Evolutionary conservation across 2,888 invertebrate genomes (phyloP).

Genomic region (Hoplodrina blanda): DNA sequence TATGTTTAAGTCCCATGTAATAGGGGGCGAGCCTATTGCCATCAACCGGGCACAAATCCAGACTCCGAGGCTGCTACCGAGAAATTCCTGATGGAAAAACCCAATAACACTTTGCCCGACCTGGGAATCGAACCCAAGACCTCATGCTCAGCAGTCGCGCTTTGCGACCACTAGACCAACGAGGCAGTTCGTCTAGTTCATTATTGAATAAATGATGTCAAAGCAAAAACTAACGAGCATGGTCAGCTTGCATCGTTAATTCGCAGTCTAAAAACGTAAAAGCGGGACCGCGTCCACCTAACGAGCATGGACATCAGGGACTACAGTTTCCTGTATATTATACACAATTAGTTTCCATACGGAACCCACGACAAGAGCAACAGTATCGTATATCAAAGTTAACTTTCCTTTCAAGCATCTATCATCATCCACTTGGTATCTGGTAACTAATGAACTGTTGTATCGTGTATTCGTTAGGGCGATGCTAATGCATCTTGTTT

Average conservation of each 20-base stretch:
- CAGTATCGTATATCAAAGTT: slow-evolving; percentile 42
- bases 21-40: too few species aligned
- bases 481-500: neutral
- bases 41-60: too few species aligned
- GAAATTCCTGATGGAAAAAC: too few species aligned
- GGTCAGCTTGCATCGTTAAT: slow-evolving; percentile 14
- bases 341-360: slow-evolving; percentile 10
- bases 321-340: slow-evolving; percentile 1
- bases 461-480: neutral
- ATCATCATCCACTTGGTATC: slow-evolving; percentile 1
- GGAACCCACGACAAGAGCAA: slow-evolving; percentile 7
- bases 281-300: slow-evolving; percentile 1
- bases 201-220: neutral
- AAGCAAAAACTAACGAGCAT: slow-evolving; percentile 22
- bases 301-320: slow-evolving; percentile 31
- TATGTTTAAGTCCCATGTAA: too few species aligned
- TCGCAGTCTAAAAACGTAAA: slow-evolving; percentile 23
- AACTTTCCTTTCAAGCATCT: neutral
- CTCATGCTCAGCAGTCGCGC: too few species aligned
- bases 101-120: too few species aligned
- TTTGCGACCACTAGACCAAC: too few species aligned
- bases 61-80: too few species aligned
- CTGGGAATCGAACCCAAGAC: too few species aligned
- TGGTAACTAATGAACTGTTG: slow-evolving; percentile 9
- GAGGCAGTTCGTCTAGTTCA: too few species aligned